Evolutionary conservation across 2,113 vertebrate genomes (phyloP).

Genomic region (Maccullochella peelii): DNA sequence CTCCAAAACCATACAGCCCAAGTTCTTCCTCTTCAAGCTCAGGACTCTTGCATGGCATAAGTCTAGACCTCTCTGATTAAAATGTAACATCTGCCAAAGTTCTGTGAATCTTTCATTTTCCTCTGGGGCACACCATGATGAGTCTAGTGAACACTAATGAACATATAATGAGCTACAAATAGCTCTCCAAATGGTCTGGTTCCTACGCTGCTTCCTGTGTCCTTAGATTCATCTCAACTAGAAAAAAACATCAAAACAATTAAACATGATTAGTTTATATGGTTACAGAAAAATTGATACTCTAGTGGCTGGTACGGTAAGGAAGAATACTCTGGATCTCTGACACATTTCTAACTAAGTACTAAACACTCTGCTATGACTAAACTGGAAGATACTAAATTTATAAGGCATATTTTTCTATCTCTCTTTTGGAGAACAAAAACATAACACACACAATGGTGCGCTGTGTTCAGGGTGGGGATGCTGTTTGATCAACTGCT

Average conservation of each 20-base stretch:
- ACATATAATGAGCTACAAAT: conserved; percentile 79
- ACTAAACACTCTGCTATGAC: neutral
- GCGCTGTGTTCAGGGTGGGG: conserved; percentile 22
- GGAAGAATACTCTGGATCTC: neutral
- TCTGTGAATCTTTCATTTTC: conserved; percentile 80
- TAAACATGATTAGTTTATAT: conserved; percentile 22
- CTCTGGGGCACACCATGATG: conserved; percentile 64
- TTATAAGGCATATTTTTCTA: neutral
- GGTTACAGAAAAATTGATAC: neutral
- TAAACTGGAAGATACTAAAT: neutral
- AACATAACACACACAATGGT: neutral
- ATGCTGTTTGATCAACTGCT: conserved; percentile 40
- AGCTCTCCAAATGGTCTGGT: conserved; percentile 68
- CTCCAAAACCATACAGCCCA: neutral
- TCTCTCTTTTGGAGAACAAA: conserved; percentile 7
- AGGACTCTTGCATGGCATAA: conserved; percentile 13
- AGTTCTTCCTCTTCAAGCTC: conserved; percentile 12
- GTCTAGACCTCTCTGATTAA: conserved; percentile 73
- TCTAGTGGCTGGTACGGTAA: neutral
- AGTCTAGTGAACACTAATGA: conserved; percentile 70
- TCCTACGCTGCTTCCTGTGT: conserved; percentile 65
- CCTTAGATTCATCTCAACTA: conserved; percentile 51
- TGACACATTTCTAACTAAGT: neutral
- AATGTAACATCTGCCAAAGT: conserved; percentile 78
- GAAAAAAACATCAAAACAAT: conserved; percentile 32